Conservation (phyloP, 2,113 vertebrate species). For the Chionis minor region DNA sequence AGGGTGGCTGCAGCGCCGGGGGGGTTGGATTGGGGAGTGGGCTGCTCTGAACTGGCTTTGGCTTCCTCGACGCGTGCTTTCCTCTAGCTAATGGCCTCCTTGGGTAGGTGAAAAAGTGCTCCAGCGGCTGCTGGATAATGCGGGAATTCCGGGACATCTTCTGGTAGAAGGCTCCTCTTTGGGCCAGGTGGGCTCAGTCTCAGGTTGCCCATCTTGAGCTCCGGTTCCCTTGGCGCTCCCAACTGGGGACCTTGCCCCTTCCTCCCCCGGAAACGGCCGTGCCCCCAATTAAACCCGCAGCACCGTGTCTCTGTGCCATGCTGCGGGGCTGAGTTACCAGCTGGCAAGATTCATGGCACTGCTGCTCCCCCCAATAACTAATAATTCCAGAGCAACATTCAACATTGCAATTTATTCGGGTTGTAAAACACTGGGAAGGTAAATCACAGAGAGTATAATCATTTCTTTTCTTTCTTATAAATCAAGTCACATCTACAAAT, state of each 20-base stretch:
- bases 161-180: background rate
- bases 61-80: too few relatives aligned
- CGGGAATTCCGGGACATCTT: background rate
- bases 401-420: constrained; percentile 30
- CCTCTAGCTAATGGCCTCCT: too few relatives aligned
- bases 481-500: background rate
- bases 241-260: background rate
- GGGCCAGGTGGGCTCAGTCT: too few relatives aligned
- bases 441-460: constrained; percentile 30
- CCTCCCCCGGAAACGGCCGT: background rate
- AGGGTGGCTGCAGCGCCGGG: too few relatives aligned
- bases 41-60: background rate
- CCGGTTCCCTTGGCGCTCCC: background rate
- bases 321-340: background rate
- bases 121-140: background rate
- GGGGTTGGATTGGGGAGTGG: too few relatives aligned
- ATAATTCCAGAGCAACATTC: constrained; percentile 3
- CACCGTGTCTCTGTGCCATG: background rate
- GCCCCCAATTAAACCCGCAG: background rate
- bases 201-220: background rate
- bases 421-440: constrained; percentile 42
- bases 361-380: background rate
- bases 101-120: background rate
- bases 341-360: background rate
- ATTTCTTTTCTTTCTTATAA: constrained; percentile 3